These are phyloP conservation scores for Pterocles orientalis DNA, from an alignment of 2,113 vertebrate genomes.

Conservation along the genomic window DNA sequence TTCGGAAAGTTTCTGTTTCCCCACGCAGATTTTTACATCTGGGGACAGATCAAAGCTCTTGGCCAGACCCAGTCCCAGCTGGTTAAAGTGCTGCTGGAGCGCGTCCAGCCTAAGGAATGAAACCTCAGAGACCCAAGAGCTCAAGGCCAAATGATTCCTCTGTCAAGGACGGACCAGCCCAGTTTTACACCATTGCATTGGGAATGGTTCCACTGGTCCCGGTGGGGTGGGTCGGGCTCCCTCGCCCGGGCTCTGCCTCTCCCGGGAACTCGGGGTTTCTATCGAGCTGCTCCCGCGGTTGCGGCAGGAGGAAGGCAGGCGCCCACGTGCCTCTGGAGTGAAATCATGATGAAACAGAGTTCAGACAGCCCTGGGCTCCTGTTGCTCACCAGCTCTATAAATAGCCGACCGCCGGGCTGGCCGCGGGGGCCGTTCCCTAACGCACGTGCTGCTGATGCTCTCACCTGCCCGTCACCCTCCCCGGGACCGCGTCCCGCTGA, in stretches of 20 bases:
- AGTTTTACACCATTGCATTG: neutral
- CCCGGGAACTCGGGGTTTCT: accelerated
- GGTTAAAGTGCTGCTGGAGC: neutral
- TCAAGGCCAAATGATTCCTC: neutral
- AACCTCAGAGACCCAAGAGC: neutral
- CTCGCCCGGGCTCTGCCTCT: neutral
- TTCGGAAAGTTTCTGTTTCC: neutral
- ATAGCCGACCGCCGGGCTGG: neutral
- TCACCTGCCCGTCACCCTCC: neutral
- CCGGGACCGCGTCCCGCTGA: accelerated
- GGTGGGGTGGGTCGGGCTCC: neutral
- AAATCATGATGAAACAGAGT: neutral
- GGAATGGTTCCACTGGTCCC: accelerated
- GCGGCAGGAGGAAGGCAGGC: neutral
- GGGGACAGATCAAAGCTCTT: accelerated
- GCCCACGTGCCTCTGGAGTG: accelerated
- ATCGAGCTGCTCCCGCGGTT: accelerated
- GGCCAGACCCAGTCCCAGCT: accelerated
- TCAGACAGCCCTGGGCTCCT: neutral
- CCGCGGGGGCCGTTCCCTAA: accelerated
- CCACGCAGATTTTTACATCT: neutral
- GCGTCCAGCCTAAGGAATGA: neutral
- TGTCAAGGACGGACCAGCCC: neutral
- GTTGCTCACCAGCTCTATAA: neutral
- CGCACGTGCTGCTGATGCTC: neutral